Evolutionary conservation across 2,113 vertebrate genomes (phyloP), one percentile per base, ranked within the genome.

Genomic region (Antechinus stuartii): DNA sequence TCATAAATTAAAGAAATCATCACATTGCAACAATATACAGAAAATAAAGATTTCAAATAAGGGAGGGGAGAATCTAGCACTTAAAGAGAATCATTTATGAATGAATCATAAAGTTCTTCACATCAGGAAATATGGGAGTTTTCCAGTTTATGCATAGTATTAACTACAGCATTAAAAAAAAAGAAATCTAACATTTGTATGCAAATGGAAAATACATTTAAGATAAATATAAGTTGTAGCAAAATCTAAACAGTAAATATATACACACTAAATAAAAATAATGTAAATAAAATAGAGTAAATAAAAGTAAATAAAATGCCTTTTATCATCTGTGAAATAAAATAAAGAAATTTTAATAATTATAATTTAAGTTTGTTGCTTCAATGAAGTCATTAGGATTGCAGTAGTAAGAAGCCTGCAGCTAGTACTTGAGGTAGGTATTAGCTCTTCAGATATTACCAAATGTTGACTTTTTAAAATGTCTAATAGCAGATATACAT

Each of bases 101-200:
- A 0, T 14, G 57, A 19, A 9, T 84, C 0, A 0, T n/a, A 95
- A 94, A 91, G 68, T 84, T 68, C 6, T 46, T 2, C 1, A 5
- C 7, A 1, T 23, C 4, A 0, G 22, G 47, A 8, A 90, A 2
- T 12, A 8, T 14, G 10, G 27, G 42, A 0, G 1, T 35, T 47
- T 16, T 14, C 12, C 1, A 0, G 84, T 84, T 93, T 47, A 92
- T 0, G 1, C 7, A 92, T 22, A 26, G 22, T 0, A 2, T 22
- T 49, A 26, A 6, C 26, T 47, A 46, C 0, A 52, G 12, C 61
- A 68, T 35, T 35, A 68, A 68, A 30, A 68, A 35, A 35, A 30
- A 30, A 35, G 27, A 68, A 68, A 68, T 35, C 14, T 35, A 35
- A 12, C 1, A 61, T 61, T 30, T 30, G 27, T 27, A 61, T 61